Conservation (phyloP, 2,113 vertebrate species). For the Pangasianodon hypophthalmus region DNA sequence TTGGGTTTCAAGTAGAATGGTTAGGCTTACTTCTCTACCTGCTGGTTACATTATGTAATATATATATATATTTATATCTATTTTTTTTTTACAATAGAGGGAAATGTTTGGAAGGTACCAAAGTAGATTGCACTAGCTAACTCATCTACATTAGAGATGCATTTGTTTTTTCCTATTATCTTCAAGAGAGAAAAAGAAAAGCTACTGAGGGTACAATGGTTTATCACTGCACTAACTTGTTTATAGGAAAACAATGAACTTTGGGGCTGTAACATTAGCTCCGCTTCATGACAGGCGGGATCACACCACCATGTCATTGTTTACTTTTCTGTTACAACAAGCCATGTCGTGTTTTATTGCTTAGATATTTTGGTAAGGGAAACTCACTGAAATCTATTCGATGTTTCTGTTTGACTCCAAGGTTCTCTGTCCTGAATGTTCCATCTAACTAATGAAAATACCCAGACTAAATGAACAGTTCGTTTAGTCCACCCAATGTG, state of each 20-base stretch:
- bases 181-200: too few species aligned
- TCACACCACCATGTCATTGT: neutral
- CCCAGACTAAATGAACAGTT: slow-evolving; percentile 14
- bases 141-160: neutral
- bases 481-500: neutral
- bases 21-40: too few species aligned
- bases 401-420: neutral
- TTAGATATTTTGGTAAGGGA: neutral
- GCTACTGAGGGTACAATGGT: too few species aligned
- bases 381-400: neutral
- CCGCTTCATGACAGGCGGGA: neutral
- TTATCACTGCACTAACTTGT: too few species aligned
- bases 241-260: neutral
- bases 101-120: neutral
- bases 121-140: neutral
- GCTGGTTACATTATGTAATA: too few species aligned
- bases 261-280: neutral
- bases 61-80: too few species aligned
- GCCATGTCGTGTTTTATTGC: neutral
- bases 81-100: too few species aligned
- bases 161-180: neutral
- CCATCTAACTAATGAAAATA: neutral
- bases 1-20: too few species aligned
- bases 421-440: neutral
- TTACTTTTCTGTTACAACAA: neutral